Percentiles rank a stretch among this genome's conserved stretches.
These are phyloP conservation scores for Elgaria multicarinata DNA, from an alignment of 2,113 vertebrate genomes.

Conservation along the genomic window DNA sequence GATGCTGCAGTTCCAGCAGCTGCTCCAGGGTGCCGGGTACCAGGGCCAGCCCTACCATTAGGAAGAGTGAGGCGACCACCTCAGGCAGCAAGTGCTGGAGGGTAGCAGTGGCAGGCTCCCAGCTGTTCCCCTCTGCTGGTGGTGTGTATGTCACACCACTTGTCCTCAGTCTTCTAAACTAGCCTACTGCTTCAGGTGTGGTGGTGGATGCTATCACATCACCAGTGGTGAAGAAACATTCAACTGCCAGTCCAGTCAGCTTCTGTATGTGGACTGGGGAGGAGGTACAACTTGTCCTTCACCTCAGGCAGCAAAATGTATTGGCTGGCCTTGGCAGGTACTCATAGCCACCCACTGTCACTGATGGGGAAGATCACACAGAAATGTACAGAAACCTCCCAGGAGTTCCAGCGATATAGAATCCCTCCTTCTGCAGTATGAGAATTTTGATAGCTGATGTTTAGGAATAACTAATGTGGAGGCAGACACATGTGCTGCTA, in stretches of 20 bases:
- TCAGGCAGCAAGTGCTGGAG: too few species aligned
- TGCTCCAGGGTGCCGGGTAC: too few species aligned
- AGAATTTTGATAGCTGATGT: neutral
- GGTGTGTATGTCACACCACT: neutral
- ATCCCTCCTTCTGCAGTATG: neutral
- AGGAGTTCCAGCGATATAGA: too few species aligned
- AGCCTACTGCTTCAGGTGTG: neutral
- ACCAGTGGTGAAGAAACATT: neutral
- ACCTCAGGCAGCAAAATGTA: neutral
- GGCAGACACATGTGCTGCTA: neutral
- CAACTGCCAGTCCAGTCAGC: neutral
- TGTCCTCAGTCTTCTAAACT: neutral
- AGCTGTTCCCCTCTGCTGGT: neutral
- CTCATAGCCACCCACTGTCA: neutral
- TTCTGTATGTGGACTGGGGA: neutral
- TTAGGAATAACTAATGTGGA: neutral
- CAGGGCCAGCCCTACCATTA: too few species aligned
- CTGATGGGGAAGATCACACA: too few species aligned
- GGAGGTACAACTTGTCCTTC: neutral
- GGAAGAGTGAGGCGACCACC: too few species aligned
- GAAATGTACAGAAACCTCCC: neutral
- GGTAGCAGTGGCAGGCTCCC: too few species aligned
- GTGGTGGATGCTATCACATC: neutral
- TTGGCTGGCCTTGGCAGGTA: neutral
- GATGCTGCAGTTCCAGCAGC: too few species aligned